Percentiles rank a stretch among this genome's conserved stretches.
Evolutionary conservation across 2,888 invertebrate species (phyloP).

Genomic region (Nomada lathburiana): DNA sequence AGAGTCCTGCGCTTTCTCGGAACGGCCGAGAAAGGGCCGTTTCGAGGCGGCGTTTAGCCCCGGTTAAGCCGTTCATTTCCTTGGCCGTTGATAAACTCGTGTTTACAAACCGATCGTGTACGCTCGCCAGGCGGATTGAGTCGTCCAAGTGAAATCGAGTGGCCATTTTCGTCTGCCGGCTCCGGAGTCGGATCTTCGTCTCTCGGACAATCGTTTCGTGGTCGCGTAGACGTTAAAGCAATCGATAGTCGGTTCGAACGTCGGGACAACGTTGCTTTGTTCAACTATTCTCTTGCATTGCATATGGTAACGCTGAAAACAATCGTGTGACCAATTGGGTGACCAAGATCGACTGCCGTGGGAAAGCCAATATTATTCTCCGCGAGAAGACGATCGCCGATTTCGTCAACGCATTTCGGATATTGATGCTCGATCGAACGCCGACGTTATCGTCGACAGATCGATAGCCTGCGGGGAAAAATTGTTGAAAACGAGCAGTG

Average conservation of each 20-base stretch:
- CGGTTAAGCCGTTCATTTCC: conserved; percentile 41
- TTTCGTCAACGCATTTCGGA: too few relatives aligned
- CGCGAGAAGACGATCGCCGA: background rate
- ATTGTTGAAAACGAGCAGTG: conserved; percentile 21
- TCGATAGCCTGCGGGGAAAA: conserved; percentile 20
- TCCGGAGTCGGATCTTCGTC: background rate
- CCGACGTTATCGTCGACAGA: conserved; percentile 11
- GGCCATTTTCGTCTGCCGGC: conserved; percentile 35
- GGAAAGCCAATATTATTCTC: too few relatives aligned
- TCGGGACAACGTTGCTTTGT: background rate
- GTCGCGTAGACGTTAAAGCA: background rate
- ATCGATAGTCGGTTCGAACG: background rate
- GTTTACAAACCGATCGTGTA: conserved; percentile 51
- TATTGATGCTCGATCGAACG: background rate
- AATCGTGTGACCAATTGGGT: too few relatives aligned
- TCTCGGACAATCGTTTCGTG: conserved; percentile 5
- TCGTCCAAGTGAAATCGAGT: conserved; percentile 50
- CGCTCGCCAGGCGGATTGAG: conserved; percentile 55
- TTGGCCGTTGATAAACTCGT: conserved; percentile 57
- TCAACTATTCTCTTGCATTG: too few relatives aligned
- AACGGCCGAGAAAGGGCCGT: conserved; percentile 65
- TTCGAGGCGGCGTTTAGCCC: conserved; percentile 30
- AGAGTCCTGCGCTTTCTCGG: conserved; percentile 77
- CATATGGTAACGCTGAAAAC: too few relatives aligned
- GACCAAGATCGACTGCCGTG: too few relatives aligned